Base-by-base conservation (phyloP, 2,888 invertebrate species). In the Cancer borealis region DNA sequence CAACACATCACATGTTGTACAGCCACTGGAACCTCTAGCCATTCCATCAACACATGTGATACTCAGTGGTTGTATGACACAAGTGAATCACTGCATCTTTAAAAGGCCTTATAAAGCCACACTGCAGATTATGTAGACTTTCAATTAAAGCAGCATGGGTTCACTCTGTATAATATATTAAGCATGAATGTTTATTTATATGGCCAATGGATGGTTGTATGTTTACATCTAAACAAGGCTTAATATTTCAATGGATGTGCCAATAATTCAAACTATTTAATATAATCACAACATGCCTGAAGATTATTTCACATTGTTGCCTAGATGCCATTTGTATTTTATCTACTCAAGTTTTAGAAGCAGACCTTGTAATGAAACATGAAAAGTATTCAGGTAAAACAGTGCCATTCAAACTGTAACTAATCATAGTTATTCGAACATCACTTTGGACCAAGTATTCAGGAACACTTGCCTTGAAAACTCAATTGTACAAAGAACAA, bases 101-200 rank as follows among this genome's bases (percentile, higher is more conserved):
- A 84, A 84, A 84, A 14, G 17, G 10, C 14, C 84, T 84, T 39
- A 39, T 84, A 84, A 84, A 84, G 84, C 84, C 39, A 39, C 84
- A 39, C 30, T 39, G 84, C 84, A 39, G 39, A 39, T 84, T 84
- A 39, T 39, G 30, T 84, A 84, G 84, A 4, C 4, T 84, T 30
- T 84, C 12, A 84, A 84, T n/a, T n/a, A n/a, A 79, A 79, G 60
- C 60, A 60, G 84, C 84, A 84, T 84, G 84, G 39, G 39, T 84
- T 84, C 39, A 84, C 84, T 84, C 14, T 84, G 39, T 1, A 14
- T 39, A 39, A 30, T 66, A n/a, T 66, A 60, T 60, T 60, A 17
- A 84, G 84, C 84, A 89, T 89, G 49, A 49, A 8, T 89, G 47
- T 90, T 90, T 54, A 17, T 90, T 54, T 90, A 54, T 49, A 60